phyloP scores from a whole-genome alignment of 2,888 invertebrate species.

The Plebejus anna region DNA sequence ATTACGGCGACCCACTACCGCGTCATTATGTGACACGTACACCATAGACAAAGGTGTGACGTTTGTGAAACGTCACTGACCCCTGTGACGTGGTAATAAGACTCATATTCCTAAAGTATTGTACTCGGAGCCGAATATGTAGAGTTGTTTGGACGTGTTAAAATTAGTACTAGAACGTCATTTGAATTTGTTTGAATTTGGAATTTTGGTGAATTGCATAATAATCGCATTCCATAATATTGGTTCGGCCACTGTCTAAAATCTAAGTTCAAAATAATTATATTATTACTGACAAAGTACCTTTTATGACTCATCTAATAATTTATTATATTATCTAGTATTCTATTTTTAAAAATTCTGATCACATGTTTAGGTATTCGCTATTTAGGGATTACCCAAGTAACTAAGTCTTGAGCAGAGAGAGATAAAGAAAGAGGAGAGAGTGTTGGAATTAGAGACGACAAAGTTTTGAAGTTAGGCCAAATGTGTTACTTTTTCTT shows the following conservation, averaged over 20 bases:
- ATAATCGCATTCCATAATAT: constrained; percentile 12
- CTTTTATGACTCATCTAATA: background rate
- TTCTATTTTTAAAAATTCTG: too few species aligned
- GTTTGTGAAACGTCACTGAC: background rate
- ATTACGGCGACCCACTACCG: constrained; percentile 38
- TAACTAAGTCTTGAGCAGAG: too few species aligned
- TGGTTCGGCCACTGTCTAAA: background rate
- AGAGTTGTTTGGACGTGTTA: constrained; percentile 20
- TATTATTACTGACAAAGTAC: background rate
- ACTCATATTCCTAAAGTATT: background rate
- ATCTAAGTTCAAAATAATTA: background rate
- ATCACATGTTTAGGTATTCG: too few species aligned
- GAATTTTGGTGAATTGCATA: constrained; percentile 18
- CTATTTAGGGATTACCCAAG: too few species aligned
- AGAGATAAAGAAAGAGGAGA: too few species aligned
- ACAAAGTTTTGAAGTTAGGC: too few species aligned
- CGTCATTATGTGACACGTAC: constrained; percentile 41
- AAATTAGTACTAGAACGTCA: constrained; percentile 23
- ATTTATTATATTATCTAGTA: too few species aligned
- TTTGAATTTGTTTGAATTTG: constrained; percentile 24
- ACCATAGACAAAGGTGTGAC: constrained; percentile 26
- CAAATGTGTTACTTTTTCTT: too few species aligned
- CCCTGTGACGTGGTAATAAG: background rate
- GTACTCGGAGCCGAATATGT: background rate
- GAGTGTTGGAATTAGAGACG: too few species aligned